Evolutionary conservation across 2,888 invertebrate species (phyloP).

Genomic region (Pteria penguin): DNA sequence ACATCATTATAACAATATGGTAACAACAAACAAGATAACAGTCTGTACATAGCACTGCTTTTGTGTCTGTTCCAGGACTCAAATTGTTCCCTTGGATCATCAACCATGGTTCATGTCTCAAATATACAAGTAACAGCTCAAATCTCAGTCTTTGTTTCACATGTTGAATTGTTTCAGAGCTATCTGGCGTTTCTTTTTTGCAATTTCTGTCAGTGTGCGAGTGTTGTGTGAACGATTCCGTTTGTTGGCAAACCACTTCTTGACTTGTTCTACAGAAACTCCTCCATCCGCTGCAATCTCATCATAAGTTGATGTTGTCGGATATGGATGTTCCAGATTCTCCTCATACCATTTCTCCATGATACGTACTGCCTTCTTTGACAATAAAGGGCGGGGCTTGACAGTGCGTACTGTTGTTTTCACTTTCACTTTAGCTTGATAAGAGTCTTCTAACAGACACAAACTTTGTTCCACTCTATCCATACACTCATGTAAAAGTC

Average conservation of each 20-base stretch:
- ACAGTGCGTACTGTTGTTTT: slow-evolving; percentile 7
- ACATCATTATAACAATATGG: too few species aligned
- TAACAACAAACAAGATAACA: too few species aligned
- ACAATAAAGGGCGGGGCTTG: slow-evolving; percentile 52
- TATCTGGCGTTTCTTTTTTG: slow-evolving; percentile 54
- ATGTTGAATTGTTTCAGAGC: neutral
- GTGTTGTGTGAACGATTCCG: slow-evolving; percentile 71
- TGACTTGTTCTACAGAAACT: slow-evolving; percentile 66
- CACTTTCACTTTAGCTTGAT: slow-evolving; percentile 23
- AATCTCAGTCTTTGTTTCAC: neutral
- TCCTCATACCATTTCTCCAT: slow-evolving; percentile 69
- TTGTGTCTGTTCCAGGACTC: too few species aligned
- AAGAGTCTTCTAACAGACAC: slow-evolving; percentile 50
- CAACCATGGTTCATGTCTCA: too few species aligned
- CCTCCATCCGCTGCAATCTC: slow-evolving; percentile 58
- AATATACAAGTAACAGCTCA: too few species aligned
- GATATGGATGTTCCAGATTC: slow-evolving; percentile 71
- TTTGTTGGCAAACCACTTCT: slow-evolving; percentile 76
- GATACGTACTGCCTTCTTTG: slow-evolving; percentile 51
- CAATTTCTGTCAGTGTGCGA: slow-evolving; percentile 61
- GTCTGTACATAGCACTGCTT: too few species aligned
- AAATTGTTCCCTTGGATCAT: too few species aligned
- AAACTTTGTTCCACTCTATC: slow-evolving; percentile 60
- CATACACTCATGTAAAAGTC: slow-evolving; percentile 55
- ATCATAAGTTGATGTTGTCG: slow-evolving; percentile 52